A percentile compares a stretch with the other conserved stretches of the same genome.
These are phyloP conservation scores for Rapana venosa DNA, from an alignment of 2,888 invertebrate genomes.

Conservation along the genomic window DNA sequence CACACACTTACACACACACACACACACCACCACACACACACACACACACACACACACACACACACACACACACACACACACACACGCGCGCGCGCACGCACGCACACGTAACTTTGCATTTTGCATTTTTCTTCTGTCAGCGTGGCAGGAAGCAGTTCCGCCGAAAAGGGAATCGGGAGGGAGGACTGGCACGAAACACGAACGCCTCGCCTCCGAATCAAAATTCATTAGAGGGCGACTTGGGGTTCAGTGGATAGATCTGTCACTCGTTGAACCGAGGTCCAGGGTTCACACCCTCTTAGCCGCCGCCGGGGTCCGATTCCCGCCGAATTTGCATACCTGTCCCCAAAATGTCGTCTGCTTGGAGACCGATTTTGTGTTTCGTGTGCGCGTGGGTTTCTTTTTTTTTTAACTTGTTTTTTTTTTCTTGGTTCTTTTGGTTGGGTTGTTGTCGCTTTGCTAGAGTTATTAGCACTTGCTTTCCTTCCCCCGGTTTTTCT, in stretches of 20 bases:
- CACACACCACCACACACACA: too few relatives aligned
- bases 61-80: too few relatives aligned
- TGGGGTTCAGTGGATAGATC: conserved; percentile 29
- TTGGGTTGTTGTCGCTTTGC: not conserved
- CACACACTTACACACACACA: too few relatives aligned
- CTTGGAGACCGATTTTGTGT: too few relatives aligned
- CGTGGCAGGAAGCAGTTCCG: conserved; percentile 7
- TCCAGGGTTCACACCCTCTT: not conserved
- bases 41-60: too few relatives aligned
- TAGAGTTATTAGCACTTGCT: not conserved
- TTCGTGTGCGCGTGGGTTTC: too few relatives aligned
- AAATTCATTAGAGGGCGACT: conserved; percentile 25
- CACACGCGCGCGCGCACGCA: too few relatives aligned
- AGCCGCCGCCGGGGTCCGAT: not conserved
- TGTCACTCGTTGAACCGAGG: conserved; percentile 25
- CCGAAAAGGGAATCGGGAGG: not conserved
- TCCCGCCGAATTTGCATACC: not conserved
- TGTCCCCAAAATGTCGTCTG: conserved; percentile 8
- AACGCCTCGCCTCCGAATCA: conserved; percentile 13
- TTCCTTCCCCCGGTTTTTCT: not conserved
- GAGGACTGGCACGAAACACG: not conserved
- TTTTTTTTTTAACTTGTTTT: too few relatives aligned
- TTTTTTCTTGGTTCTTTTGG: not conserved
- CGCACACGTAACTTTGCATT: not conserved
- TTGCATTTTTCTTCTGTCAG: conserved; percentile 28